phyloP scores from a whole-genome alignment of 2,113 vertebrate genomes.

The Atrichornis clamosus region DNA sequence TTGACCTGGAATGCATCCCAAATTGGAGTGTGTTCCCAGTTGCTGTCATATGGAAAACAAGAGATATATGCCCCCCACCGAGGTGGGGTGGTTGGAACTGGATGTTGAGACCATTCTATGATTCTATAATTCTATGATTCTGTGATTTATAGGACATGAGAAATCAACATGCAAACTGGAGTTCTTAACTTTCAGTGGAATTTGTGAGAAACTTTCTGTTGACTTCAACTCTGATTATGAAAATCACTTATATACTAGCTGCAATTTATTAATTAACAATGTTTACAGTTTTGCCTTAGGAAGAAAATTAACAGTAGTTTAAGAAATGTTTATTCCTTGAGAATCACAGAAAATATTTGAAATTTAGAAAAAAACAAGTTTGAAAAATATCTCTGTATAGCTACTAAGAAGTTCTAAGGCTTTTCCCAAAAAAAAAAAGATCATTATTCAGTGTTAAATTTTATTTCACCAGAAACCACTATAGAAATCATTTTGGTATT shows the following conservation, averaged over 20 bases:
- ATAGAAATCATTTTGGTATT: background rate
- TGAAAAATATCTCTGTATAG: background rate
- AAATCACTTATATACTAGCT: background rate
- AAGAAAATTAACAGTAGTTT: background rate
- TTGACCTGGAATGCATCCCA: background rate
- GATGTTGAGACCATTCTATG: too few relatives aligned
- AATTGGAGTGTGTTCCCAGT: background rate
- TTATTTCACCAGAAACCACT: background rate
- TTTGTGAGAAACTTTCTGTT: background rate
- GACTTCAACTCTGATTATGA: background rate
- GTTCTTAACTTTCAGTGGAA: background rate
- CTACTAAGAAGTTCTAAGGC: background rate
- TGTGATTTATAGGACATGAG: background rate
- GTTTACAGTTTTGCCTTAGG: background rate
- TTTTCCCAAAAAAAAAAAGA: background rate
- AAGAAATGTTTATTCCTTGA: background rate
- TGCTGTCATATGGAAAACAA: background rate
- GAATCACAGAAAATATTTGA: background rate
- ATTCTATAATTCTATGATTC: background rate
- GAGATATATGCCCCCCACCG: background rate
- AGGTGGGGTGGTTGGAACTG: background rate
- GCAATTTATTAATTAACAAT: background rate
- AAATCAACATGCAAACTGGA: background rate
- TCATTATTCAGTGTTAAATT: background rate
- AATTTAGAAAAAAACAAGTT: background rate